Conservation (phyloP, 2,113 vertebrate genomes). For the Synchiropus splendidus region DNA sequence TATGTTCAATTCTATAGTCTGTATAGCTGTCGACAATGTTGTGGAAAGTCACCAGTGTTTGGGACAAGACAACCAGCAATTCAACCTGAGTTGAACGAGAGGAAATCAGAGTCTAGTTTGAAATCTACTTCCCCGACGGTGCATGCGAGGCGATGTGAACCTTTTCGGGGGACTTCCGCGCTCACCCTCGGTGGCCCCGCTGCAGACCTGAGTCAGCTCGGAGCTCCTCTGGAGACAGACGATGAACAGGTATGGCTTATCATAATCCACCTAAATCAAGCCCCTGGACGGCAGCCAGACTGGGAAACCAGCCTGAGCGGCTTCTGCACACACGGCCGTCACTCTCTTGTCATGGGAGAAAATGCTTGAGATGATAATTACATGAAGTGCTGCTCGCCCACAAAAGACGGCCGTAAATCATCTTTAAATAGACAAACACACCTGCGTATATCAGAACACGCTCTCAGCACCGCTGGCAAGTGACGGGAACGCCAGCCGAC, state of each 20-base stretch:
- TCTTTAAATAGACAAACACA: conserved; percentile 27
- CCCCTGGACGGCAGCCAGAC: conserved; percentile 23
- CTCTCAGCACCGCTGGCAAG: conserved; percentile 29
- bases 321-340: conserved; percentile 3
- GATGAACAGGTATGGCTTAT: conserved; percentile 48
- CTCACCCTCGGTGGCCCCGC: conserved; percentile 36
- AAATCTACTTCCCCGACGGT: no score
- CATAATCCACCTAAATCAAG: conserved; percentile 52
- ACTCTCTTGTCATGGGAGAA: conserved; percentile 10
- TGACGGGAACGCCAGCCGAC: conserved; percentile 17
- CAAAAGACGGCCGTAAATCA: conserved; percentile 38
- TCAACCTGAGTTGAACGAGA: no score
- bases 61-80: no score
- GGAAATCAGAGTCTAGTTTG: no score
- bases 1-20: no score
- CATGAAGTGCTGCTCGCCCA: conserved; percentile 15
- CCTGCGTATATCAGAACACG: conserved; percentile 32
- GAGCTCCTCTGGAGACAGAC: conserved; percentile 40
- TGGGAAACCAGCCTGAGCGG: conserved; percentile 31
- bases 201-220: conserved; percentile 12
- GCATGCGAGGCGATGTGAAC: no score
- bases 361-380: conserved; percentile 47
- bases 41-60: no score
- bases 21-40: no score
- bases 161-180: no score